Conservation (phyloP, 2,888 invertebrate genomes). For the Platycnemis pennipes region DNA sequence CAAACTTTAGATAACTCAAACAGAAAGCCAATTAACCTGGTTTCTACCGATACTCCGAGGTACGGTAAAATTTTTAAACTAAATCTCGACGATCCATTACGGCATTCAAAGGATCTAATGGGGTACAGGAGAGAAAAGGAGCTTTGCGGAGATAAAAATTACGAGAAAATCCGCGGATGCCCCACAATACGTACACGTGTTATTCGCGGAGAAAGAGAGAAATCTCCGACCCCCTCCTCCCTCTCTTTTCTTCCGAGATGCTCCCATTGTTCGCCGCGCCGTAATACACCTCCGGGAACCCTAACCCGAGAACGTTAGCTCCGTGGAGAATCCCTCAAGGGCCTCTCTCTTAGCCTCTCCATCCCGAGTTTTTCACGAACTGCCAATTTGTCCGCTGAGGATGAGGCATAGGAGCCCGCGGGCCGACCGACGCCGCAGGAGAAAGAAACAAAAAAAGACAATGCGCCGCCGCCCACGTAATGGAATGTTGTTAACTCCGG, state of each 20-base stretch:
- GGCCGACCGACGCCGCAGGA: neutral
- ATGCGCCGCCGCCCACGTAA: neutral
- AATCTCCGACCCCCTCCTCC: neutral
- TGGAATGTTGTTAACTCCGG: neutral
- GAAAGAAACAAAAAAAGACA: neutral
- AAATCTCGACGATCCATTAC: neutral
- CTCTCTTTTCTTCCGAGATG: neutral
- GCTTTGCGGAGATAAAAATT: neutral
- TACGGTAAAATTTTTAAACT: neutral
- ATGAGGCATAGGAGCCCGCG: neutral
- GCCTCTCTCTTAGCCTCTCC: neutral
- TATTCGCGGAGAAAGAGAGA: neutral
- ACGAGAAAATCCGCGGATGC: neutral
- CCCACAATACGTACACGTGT: constrained; percentile 3
- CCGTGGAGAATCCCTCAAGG: constrained; percentile 5
- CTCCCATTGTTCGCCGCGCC: neutral
- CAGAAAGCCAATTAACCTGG: neutral
- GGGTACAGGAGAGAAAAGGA: neutral
- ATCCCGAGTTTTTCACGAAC: constrained; percentile 10
- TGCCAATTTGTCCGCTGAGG: neutral
- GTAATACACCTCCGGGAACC: constrained; percentile 22
- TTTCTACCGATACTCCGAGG: neutral
- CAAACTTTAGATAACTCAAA: neutral
- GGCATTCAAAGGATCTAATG: neutral
- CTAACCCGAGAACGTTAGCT: neutral